These are phyloP conservation scores for Netelia virgata DNA, from an alignment of 2,888 invertebrate genomes.

Conservation along the genomic window DNA sequence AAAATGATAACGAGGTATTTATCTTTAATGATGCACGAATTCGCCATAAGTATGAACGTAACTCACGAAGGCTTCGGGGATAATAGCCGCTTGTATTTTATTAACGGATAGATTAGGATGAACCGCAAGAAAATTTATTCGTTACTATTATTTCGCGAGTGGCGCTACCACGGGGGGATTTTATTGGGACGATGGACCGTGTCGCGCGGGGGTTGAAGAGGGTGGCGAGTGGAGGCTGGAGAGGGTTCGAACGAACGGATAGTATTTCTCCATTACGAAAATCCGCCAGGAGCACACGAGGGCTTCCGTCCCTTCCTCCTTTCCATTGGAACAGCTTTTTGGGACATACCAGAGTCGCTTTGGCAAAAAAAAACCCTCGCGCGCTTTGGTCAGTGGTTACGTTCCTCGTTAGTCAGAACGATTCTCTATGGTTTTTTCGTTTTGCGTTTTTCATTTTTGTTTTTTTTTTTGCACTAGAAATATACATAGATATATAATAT, in stretches of 20 bases:
- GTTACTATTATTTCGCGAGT: conserved; percentile 54
- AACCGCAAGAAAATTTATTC: conserved; percentile 48
- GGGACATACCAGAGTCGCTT: conserved; percentile 6
- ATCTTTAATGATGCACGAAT: conserved; percentile 36
- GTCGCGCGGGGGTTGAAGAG: conserved; percentile 30
- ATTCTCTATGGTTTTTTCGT: conserved; percentile 39
- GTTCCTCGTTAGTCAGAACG: conserved; percentile 65
- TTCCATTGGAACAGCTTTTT: conserved; percentile 49
- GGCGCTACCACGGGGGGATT: conserved; percentile 24
- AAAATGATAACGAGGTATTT: background rate
- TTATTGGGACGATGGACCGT: conserved; percentile 26
- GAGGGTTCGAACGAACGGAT: conserved; percentile 53
- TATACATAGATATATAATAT: conserved; percentile 2
- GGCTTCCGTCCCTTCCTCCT: conserved; percentile 25
- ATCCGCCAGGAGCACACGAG: conserved; percentile 50
- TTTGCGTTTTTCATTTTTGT: background rate
- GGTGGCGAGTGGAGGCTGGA: conserved; percentile 27
- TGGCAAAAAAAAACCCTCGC: conserved; percentile 40
- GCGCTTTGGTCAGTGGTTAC: conserved; percentile 61
- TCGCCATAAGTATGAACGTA: conserved; percentile 22
- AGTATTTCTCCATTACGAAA: conserved; percentile 68
- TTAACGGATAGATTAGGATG: conserved; percentile 51
- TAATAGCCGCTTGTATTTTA: conserved; percentile 62
- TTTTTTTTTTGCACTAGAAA: conserved; percentile 22
- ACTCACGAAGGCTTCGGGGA: conserved; percentile 19